phyloP scores from a whole-genome alignment of 2,113 vertebrate species.

The Semicossyphus pulcher region DNA sequence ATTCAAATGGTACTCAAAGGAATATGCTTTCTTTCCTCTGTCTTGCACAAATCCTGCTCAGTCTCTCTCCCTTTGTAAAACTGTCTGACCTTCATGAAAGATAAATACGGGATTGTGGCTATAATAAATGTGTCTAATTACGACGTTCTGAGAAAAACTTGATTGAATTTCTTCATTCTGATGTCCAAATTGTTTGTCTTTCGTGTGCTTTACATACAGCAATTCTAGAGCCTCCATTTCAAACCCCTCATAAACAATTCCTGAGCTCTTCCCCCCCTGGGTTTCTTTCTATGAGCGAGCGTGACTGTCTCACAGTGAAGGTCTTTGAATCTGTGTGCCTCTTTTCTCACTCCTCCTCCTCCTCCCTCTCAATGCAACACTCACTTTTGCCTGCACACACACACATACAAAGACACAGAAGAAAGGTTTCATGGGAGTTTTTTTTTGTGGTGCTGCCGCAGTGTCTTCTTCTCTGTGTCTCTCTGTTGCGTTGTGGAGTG shows the following conservation, averaged over 20 bases:
- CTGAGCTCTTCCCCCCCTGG: background rate
- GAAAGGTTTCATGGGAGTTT: slow-evolving; percentile 9
- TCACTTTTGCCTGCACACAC: slow-evolving; percentile 20
- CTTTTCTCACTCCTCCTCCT: slow-evolving; percentile 6
- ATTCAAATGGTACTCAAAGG: too few species aligned
- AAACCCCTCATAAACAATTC: slow-evolving; percentile 20
- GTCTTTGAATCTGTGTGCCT: slow-evolving; percentile 15
- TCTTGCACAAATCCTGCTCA: slow-evolving; percentile 7
- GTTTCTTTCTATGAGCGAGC: slow-evolving; percentile 1
- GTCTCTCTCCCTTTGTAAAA: slow-evolving; percentile 4
- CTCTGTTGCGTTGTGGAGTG: background rate
- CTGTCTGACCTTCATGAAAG: slow-evolving; percentile 11
- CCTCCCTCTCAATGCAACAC: slow-evolving; percentile 36
- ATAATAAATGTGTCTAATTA: slow-evolving; percentile 71
- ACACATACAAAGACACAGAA: slow-evolving; percentile 14
- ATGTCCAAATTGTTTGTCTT: slow-evolving; percentile 5
- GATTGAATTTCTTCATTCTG: slow-evolving; percentile 42
- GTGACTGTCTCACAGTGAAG: slow-evolving; percentile 8
- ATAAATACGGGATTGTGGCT: slow-evolving; percentile 3
- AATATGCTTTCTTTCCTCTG: too few species aligned
- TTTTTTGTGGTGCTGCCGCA: background rate
- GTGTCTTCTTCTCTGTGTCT: background rate
- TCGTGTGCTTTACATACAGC: slow-evolving; percentile 6
- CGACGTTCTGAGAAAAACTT: slow-evolving; percentile 29
- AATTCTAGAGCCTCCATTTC: slow-evolving; percentile 1